Evolutionary conservation across 2,113 vertebrate genomes (phyloP).

Genomic region (Hydrolagus affinis): DNA sequence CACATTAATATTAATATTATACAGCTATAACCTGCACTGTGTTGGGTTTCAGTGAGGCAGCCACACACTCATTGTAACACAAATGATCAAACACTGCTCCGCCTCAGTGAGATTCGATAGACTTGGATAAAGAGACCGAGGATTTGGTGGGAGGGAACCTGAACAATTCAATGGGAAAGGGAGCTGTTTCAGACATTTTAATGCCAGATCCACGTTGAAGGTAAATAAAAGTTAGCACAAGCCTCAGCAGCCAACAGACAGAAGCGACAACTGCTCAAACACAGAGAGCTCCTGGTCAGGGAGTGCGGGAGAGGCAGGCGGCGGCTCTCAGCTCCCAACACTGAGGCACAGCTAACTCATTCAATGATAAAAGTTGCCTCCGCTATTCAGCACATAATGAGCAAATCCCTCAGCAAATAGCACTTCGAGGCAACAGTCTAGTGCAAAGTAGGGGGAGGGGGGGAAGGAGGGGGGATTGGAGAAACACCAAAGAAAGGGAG

Average conservation of each 20-base stretch:
- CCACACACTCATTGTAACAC: not conserved
- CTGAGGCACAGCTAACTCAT: too few species aligned
- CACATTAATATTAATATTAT: not conserved
- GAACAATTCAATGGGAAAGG: not conserved
- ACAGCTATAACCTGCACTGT: not conserved
- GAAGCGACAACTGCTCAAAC: not conserved
- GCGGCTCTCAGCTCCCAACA: too few species aligned
- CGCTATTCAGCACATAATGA: not conserved
- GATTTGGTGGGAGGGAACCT: not conserved
- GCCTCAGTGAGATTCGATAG: not conserved
- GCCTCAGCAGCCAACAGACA: not conserved
- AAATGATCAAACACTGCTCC: not conserved
- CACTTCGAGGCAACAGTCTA: too few species aligned
- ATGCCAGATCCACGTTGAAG: not conserved
- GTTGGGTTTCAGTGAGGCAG: not conserved
- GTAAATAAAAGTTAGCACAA: not conserved
- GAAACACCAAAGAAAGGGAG: too few species aligned
- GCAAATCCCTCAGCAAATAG: not conserved
- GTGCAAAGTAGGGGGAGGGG: too few species aligned
- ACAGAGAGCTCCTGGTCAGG: not conserved
- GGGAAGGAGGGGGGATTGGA: too few species aligned
- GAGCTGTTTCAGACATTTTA: too few species aligned
- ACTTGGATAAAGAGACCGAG: not conserved
- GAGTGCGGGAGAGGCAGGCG: not conserved
- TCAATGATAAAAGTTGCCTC: too few species aligned